These are phyloP conservation scores for Anastrepha obliqua DNA, from an alignment of 1,140 invertebrate species.

Conservation along the genomic window DNA sequence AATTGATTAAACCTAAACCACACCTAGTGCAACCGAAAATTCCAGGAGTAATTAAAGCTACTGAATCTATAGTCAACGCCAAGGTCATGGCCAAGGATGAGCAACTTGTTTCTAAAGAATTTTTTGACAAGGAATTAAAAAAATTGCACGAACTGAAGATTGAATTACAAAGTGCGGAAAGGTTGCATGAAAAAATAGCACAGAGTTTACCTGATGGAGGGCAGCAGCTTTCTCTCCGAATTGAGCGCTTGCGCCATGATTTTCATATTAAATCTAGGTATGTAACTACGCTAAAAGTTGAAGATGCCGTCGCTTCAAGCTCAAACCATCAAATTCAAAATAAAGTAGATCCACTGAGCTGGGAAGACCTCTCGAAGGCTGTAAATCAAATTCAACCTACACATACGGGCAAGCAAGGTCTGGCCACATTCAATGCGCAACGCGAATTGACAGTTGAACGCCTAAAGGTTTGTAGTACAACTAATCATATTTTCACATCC, in stretches of 20 bases:
- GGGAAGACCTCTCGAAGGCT: conserved; percentile 64
- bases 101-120: conserved; percentile 59
- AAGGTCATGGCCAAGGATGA: conserved; percentile 54
- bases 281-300: conserved; percentile 58
- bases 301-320: conserved; percentile 36
- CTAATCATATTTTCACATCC: not conserved
- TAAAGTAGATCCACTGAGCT: conserved; percentile 55
- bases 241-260: conserved; percentile 60
- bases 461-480: conserved; percentile 63
- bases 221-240: conserved; percentile 63
- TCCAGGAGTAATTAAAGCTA: not conserved
- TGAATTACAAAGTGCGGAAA: conserved; percentile 60
- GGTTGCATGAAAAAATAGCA: conserved; percentile 63
- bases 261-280: conserved; percentile 57
- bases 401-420: conserved; percentile 65
- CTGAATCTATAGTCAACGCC: not conserved
- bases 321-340: not conserved
- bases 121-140: conserved; percentile 61
- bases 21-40: conserved; percentile 67
- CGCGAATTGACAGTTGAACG: conserved; percentile 68
- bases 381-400: conserved; percentile 67
- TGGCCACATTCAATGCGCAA: conserved; percentile 70
- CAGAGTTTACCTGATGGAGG: conserved; percentile 67
- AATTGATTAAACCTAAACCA: not conserved
- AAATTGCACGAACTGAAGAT: conserved; percentile 61